Conservation (phyloP, 2,888 invertebrate genomes). For the Aphrophora alni region DNA sequence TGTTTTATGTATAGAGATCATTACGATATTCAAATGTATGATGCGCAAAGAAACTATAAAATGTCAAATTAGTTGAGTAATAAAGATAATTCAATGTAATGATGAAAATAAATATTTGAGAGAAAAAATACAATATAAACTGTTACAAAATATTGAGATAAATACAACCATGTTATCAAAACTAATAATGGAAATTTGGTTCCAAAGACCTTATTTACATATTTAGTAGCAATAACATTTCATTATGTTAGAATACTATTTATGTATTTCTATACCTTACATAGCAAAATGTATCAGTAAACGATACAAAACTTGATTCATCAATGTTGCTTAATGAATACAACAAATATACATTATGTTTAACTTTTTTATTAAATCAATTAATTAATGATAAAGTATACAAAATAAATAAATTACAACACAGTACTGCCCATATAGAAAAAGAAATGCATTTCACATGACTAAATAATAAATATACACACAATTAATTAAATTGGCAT, state of each 20-base stretch:
- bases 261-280: background rate
- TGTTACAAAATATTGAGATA: no score
- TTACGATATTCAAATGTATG: background rate
- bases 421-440: background rate
- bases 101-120: no score
- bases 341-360: slow-evolving; percentile 13
- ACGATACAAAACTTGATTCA: background rate
- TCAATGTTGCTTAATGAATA: background rate
- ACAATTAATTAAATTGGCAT: background rate
- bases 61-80: no score
- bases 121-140: no score
- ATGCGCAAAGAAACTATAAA: background rate
- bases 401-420: background rate
- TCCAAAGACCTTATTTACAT: background rate
- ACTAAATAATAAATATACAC: slow-evolving; percentile 3
- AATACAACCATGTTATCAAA: background rate
- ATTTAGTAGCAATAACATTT: slow-evolving; percentile 10
- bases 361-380: background rate
- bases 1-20: background rate
- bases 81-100: no score
- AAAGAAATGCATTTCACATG: background rate
- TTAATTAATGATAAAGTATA: background rate
- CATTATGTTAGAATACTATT: background rate
- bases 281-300: background rate
- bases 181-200: background rate